These are phyloP conservation scores for Phortica variegata DNA, from an alignment of 1,140 invertebrate genomes.

Conservation along the genomic window DNA sequence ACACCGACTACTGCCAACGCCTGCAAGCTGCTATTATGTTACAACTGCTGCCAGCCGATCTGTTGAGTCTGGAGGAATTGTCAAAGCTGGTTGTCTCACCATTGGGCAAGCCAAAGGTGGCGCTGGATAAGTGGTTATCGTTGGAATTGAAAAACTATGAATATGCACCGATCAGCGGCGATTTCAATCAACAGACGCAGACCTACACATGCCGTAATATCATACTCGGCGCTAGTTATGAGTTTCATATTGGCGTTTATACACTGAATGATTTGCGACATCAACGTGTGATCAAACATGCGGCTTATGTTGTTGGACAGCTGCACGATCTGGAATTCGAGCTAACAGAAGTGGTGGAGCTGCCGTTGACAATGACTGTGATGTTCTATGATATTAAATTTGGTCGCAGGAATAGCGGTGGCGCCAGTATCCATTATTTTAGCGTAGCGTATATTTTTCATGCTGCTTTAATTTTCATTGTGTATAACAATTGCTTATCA, in stretches of 20 bases:
- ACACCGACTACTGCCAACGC: slow-evolving; percentile 31
- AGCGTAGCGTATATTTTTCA: too few species aligned
- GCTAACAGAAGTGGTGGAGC: slow-evolving; percentile 25
- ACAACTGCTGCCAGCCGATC: slow-evolving; percentile 26
- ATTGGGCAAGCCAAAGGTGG: slow-evolving; percentile 37
- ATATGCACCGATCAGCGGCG: slow-evolving; percentile 20
- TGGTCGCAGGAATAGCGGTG: not conserved
- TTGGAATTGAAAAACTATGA: slow-evolving; percentile 22
- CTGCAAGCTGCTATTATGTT: slow-evolving; percentile 31
- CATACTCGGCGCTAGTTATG: slow-evolving; percentile 37
- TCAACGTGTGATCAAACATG: slow-evolving; percentile 35
- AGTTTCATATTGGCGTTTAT: slow-evolving; percentile 30
- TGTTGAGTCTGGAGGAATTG: slow-evolving; percentile 14
- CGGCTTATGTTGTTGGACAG: slow-evolving; percentile 28
- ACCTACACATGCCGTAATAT: slow-evolving; percentile 45
- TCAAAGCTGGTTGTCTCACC: slow-evolving; percentile 29
- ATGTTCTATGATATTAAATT: slow-evolving; percentile 33
- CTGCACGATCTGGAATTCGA: slow-evolving; percentile 45
- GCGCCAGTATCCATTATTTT: too few species aligned
- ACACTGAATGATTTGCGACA: slow-evolving; percentile 16
- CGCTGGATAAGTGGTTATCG: slow-evolving; percentile 34
- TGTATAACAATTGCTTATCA: too few species aligned
- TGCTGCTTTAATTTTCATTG: too few species aligned
- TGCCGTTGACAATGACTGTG: slow-evolving; percentile 35
- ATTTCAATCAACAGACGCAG: slow-evolving; percentile 20